Base-by-base conservation (phyloP, 1,140 invertebrate species). In the Scaptodrosophila lebanonensis region DNA sequence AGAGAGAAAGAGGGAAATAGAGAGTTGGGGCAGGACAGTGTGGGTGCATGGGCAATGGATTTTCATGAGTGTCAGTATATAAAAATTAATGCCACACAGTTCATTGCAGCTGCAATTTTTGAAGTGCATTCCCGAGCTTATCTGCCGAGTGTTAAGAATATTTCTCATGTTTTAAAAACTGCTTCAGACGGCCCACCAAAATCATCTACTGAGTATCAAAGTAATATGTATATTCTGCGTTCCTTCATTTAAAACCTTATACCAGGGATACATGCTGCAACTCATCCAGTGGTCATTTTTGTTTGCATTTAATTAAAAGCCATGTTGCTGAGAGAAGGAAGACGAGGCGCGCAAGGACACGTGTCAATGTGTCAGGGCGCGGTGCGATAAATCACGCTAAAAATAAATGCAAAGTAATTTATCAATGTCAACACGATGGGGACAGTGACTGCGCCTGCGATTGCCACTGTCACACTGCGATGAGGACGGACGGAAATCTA, bases 251-350 rank as follows among this genome's bases (percentile, higher is more conserved):
- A n/a, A n/a, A n/a, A n/a, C n/a, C n/a, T n/a, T n/a, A n/a, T n/a
- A n/a, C 3, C 16, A 7, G 16, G n/a, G 36, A 27, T 30, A 8
- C n/a, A 13, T 9, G 1, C 25, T 36, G 43, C 45, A 58, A 60
- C 73, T 77, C 70, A 75, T 82, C 75, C 79, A 84, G 71, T 79
- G 82, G 82, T 84, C 82, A 84, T 76, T 84, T 84, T 50, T 84
- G 76, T 84, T 84, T 84, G 82, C 82, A 84, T 84, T 84, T 84
- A 84, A 84, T 84, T 84, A 84, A 84, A 84, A 84, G 84, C 66
- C 63, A 63, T n/a, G n/a, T n/a, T n/a, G n/a, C n/a, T n/a, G n/a
- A n/a, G n/a, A n/a, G n/a, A 66, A 58, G 67, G 70, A 79, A 79
- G 73, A 73, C 61, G 48, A 64, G 61, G 18, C 32, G 8, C 22